Percentiles rank a stretch among this genome's conserved stretches.
phyloP scores from a whole-genome alignment of 2,797 vertebrate species.

The Scomberomorus guttatus region DNA sequence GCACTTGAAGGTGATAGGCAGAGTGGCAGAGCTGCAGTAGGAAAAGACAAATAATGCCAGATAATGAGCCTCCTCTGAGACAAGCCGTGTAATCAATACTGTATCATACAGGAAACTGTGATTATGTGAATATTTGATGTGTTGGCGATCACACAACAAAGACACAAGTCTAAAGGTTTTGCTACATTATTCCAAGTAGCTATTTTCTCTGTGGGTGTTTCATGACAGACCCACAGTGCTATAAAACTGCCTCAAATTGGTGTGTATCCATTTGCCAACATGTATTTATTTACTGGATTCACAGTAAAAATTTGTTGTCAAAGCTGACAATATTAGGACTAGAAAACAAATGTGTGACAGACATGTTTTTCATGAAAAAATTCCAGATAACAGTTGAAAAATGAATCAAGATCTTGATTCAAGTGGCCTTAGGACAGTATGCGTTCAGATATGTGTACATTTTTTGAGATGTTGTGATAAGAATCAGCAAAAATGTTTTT shows the following conservation, averaged over 20 bases:
- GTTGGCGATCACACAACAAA: not conserved
- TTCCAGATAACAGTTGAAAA: not conserved
- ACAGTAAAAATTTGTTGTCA: not conserved
- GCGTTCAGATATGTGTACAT: not conserved
- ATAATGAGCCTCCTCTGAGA: not conserved
- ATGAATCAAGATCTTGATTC: no score
- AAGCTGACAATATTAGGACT: not conserved
- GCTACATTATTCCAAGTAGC: not conserved
- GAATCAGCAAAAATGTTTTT: not conserved
- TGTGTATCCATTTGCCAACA: not conserved
- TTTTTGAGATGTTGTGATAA: not conserved
- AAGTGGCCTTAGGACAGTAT: not conserved
- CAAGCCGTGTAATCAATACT: not conserved
- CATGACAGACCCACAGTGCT: not conserved
- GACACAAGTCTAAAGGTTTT: not conserved
- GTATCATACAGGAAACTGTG: not conserved
- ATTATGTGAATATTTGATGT: not conserved
- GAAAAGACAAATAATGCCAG: not conserved
- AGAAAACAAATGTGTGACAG: not conserved
- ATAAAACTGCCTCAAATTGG: not conserved
- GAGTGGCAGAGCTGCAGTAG: slow-evolving; percentile 92
- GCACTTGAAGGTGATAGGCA: slow-evolving; percentile 99
- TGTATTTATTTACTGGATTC: not conserved
- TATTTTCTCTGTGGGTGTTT: not conserved
- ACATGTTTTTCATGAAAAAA: not conserved